Evolutionary conservation across 2,113 vertebrate species (phyloP).

Genomic region (Misgurnus mizolepis): DNA sequence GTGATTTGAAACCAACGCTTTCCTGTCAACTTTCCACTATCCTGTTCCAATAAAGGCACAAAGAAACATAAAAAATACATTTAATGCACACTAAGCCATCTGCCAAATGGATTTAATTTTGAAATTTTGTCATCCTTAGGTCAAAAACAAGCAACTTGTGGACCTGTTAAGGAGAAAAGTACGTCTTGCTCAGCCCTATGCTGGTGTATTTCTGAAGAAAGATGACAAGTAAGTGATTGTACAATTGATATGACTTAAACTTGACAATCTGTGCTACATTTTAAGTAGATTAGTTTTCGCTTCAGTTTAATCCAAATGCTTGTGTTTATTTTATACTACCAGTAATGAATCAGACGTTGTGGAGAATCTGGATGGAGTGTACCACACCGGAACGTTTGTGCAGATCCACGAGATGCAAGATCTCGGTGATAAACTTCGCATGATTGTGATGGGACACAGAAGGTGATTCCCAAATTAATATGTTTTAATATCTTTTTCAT

Average conservation of each 20-base stretch:
- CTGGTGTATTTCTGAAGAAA: constrained; percentile 92
- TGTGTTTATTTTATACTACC: constrained; percentile 28
- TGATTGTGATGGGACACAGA: constrained; percentile 98
- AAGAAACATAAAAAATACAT: no score
- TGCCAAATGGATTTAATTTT: no score
- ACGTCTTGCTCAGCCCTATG: constrained; percentile 93
- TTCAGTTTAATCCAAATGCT: background rate
- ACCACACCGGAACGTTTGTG: constrained; percentile 92
- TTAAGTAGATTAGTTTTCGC: background rate
- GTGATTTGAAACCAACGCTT: no score
- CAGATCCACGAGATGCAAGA: constrained; percentile 99
- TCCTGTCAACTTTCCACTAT: no score
- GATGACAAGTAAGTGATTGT: constrained; percentile 81
- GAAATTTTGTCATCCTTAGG: constrained; percentile 69
- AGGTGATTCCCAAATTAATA: constrained; percentile 64
- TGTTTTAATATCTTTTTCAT: no score
- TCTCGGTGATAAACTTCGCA: constrained; percentile 93
- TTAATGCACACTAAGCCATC: no score
- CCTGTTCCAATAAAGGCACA: no score
- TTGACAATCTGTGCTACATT: background rate
- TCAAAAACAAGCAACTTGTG: constrained; percentile 90
- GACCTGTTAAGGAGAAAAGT: constrained; percentile 94
- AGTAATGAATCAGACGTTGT: constrained; percentile 93
- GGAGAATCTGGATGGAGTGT: constrained; percentile 87
- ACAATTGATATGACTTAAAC: background rate